Evolutionary conservation across 2,888 invertebrate genomes (phyloP).

Genomic region (Dorcus hopei): DNA sequence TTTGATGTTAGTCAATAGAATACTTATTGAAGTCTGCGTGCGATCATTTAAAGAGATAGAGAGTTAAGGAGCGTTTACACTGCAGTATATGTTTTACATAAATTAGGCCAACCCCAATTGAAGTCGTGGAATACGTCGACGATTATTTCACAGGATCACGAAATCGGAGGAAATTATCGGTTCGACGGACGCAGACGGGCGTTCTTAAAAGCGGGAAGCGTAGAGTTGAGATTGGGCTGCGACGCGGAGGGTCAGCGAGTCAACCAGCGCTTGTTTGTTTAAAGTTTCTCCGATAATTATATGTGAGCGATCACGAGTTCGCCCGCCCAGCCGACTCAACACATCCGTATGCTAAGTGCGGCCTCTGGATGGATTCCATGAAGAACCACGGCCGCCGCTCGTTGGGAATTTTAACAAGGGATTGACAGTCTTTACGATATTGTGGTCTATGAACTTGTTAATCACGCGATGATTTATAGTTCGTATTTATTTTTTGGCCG

Average conservation of each 20-base stretch:
- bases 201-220: constrained; percentile 14
- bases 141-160: constrained; percentile 39
- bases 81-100: constrained; percentile 29
- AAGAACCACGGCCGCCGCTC: constrained; percentile 10
- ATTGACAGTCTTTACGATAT: constrained; percentile 1
- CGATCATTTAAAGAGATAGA: not conserved
- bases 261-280: constrained; percentile 50
- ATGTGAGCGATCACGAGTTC: constrained; percentile 48
- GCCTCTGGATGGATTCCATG: constrained; percentile 2
- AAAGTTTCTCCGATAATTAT: constrained; percentile 49
- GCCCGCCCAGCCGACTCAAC: constrained; percentile 45
- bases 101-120: constrained; percentile 35
- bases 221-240: constrained; percentile 35
- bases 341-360: constrained; percentile 41
- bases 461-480: not conserved
- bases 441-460: constrained; percentile 2
- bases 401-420: constrained; percentile 26
- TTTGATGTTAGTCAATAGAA: too few species aligned
- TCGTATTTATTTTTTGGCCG: not conserved
- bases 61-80: not conserved
- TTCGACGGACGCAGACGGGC: constrained; percentile 16
- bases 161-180: constrained; percentile 41
- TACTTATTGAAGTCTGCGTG: too few species aligned
- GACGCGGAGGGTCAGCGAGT: constrained; percentile 42
- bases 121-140: constrained; percentile 32